Evolutionary conservation across 92 coral and sea anemone species (phyloP).

Genomic region (Diadumene lineata): DNA sequence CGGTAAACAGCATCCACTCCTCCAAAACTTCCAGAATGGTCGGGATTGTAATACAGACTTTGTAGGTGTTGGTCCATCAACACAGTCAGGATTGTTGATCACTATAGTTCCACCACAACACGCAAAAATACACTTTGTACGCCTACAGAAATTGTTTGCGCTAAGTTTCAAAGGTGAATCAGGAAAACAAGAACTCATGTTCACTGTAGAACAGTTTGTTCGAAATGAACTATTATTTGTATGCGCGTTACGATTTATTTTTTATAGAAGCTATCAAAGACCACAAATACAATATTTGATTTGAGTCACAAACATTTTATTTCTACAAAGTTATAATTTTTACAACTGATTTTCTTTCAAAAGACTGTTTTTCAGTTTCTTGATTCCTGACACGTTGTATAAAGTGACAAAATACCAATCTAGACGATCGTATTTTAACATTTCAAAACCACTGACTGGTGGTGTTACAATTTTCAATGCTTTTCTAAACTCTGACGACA

Average conservation of each 20-base stretch:
- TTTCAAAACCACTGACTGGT: neutral
- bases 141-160: conserved; percentile 17
- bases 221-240: neutral
- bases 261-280: neutral
- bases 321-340: neutral
- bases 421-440: neutral
- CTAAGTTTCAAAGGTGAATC: conserved; percentile 8
- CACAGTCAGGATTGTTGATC: conserved; percentile 9
- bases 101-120: conserved; percentile 33
- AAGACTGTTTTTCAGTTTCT: neutral
- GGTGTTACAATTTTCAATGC: neutral
- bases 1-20: conserved; percentile 42
- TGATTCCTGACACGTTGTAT: neutral
- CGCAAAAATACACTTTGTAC: conserved; percentile 15
- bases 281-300: no score
- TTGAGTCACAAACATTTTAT: neutral
- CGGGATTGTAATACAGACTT: conserved; percentile 28
- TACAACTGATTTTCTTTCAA: neutral
- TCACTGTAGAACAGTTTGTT: neutral
- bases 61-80: conserved; percentile 34
- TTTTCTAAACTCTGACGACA: neutral
- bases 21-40: conserved; percentile 37
- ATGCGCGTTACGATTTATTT: neutral
- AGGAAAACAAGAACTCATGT: conserved; percentile 21
- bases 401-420: neutral